Base-by-base conservation (phyloP, 1,140 invertebrate genomes). In the Zaprionus gabonicus region DNA sequence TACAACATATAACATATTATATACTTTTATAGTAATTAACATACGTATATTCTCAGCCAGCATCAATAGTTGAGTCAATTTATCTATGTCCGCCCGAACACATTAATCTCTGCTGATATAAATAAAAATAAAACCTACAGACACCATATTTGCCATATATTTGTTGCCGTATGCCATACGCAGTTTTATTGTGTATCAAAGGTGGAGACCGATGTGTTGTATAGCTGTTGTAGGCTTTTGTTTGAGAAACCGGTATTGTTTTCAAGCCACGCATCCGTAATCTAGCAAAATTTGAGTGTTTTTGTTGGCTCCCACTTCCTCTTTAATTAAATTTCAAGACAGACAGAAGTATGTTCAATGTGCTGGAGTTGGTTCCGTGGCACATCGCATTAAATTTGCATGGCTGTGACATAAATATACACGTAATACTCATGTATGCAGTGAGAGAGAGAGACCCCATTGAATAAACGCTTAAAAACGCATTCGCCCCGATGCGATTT, bases 401-500 rank as follows among this genome's bases (percentile, higher is more conserved):
- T n/a, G 7, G n/a, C 15, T 41, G 38, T 34, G 31, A 34, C 31
- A 34, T 34, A 34, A 34, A 34, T 10, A 34, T 10, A 34, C 9
- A 9, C 9, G 31, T 34, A 34, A 34, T 10, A 23, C 23, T 1
- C 2, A 23, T 23, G 23, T 2, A 31, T 31, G 38, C 5, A 15
- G 38, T n/a, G 20, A n/a, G n/a, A n/a, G n/a, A n/a, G n/a, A 41
- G 38, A 3, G 38, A 6, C 15, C 38, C 38, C 38, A 41, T n/a
- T 41, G 15, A 41, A 41, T 41, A n/a, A 41, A n/a, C 41, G 41
- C 17, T 20, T 51, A 51, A 51, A 51, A 51, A 51, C 12, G 46
- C 20, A 20, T 51, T 51, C 20, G 20, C 17, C 46, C 7, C 46
- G 10, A 10, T 25, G 13, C 46, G 4, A 25, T 23, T 51, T 13